Conservation (phyloP, 2,888 invertebrate species). For the Monopis laevigella region DNA sequence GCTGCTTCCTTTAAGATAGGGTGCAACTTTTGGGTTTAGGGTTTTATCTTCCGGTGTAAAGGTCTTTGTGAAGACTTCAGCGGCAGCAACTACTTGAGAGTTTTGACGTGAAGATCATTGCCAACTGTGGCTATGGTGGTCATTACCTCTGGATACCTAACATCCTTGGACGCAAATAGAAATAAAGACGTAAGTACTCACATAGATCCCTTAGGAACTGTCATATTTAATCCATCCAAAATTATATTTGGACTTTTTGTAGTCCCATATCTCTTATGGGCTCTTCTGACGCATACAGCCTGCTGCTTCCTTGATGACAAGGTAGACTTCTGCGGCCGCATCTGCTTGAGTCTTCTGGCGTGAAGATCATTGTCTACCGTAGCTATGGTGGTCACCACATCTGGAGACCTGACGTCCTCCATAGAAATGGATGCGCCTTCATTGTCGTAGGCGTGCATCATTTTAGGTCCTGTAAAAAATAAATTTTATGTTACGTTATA, state of each 20-base stretch:
- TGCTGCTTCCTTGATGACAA: slow-evolving; percentile 77
- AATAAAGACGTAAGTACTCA: too few species aligned
- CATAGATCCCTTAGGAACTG: slow-evolving; percentile 90
- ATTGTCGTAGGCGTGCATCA: slow-evolving; percentile 63
- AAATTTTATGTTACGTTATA: too few species aligned
- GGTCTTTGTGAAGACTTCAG: too few species aligned
- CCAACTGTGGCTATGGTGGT: too few species aligned
- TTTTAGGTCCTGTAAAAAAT: slow-evolving; percentile 30
- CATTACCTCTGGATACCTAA: too few species aligned
- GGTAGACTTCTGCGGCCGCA: slow-evolving; percentile 74
- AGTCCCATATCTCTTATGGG: slow-evolving; percentile 85
- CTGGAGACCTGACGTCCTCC: slow-evolving; percentile 45
- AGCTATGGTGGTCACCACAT: slow-evolving; percentile 26
- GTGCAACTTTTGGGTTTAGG: too few species aligned
- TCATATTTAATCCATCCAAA: slow-evolving; percentile 89
- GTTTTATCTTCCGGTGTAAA: too few species aligned
- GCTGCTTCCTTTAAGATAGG: too few species aligned
- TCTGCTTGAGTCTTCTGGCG: slow-evolving; percentile 35
- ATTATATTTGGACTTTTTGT: slow-evolving; percentile 82
- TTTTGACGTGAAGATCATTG: too few species aligned
- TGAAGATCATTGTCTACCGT: slow-evolving; percentile 41
- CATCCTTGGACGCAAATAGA: too few species aligned
- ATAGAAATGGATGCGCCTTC: slow-evolving; percentile 57
- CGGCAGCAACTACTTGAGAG: too few species aligned
- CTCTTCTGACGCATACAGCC: slow-evolving; percentile 85